Evolutionary conservation across 2,888 invertebrate species (phyloP).

Genomic region (Cylloceria caligata): DNA sequence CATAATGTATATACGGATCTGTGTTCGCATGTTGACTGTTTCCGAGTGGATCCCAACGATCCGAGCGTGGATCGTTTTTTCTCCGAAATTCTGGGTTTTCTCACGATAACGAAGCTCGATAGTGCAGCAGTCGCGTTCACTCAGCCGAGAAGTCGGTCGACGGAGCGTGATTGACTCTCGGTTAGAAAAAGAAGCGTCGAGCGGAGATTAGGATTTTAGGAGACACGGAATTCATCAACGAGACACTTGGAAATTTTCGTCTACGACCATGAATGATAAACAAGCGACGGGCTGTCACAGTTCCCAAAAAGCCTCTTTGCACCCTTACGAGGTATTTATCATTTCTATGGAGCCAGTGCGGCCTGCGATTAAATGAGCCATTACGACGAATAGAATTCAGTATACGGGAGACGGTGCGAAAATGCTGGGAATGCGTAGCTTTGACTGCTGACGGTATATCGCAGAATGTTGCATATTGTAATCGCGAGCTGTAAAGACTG

Average conservation of each 20-base stretch:
- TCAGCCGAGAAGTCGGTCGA: conserved; percentile 71
- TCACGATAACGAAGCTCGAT: not conserved
- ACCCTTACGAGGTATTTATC: conserved; percentile 11
- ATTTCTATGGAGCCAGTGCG: conserved; percentile 49
- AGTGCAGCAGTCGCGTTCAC: conserved; percentile 34
- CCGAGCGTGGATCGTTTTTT: conserved; percentile 6
- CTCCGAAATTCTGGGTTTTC: conserved; percentile 9
- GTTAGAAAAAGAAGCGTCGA: conserved; percentile 54
- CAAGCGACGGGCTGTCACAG: not conserved
- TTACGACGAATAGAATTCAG: conserved; percentile 55
- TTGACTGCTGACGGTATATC: conserved; percentile 24
- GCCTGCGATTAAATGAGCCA: conserved; percentile 52
- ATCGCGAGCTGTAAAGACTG: conserved; percentile 61
- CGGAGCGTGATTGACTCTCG: conserved; percentile 70
- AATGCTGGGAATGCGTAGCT: conserved; percentile 40
- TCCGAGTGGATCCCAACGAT: not conserved
- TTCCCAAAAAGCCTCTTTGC: not conserved
- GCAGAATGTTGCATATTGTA: conserved; percentile 57
- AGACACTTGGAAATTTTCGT: conserved; percentile 13
- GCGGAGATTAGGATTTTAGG: conserved; percentile 7
- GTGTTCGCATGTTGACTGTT: conserved; percentile 4
- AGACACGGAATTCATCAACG: not conserved
- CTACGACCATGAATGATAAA: not conserved
- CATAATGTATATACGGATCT: no score
- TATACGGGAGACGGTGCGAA: conserved; percentile 13